Base-by-base conservation (phyloP, 92 coral and sea anemone genomes). In the Metridium senile region DNA sequence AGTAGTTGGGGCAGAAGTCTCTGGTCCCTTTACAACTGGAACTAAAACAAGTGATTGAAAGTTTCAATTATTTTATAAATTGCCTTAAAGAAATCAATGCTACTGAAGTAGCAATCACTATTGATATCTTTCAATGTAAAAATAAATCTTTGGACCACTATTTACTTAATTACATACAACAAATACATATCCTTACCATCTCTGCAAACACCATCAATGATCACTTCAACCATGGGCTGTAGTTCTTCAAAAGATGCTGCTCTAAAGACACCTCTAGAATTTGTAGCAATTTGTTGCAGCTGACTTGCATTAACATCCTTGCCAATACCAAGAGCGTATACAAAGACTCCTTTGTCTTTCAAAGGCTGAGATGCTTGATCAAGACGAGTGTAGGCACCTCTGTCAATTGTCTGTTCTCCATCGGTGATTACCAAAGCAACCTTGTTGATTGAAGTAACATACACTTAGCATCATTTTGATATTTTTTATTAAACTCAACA, bases 321-420 rank as follows among this genome's bases (percentile, higher is more conserved):
- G 13, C 87, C 88, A 31, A 87, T 81, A 13, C 91, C 91, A 56
- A 87, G 74, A 7, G 87, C 21, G 27, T 62, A 87, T 1, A 87
- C 84, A 19, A 52, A 10, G 21, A 87, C 91, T 2, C 85, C 85
- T 68, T 77, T 82, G 19, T 72, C 26, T 56, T 87, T 87, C 33
- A 87, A 54, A 3, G 56, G 58, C 1, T 80, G 77, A 2, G 91
- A 71, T 57, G 91, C 87, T n/a, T 0, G 33, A 16, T 26, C 25
- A 26, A 87, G 84, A 1, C 33, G 39, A 33, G 84, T 71, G 31
- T 35, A 86, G 0, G 53, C 6, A 1, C 81, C 90, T 51, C 46
- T 33, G 49, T 86, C 87, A n/a, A n/a, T 74, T 11, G 82, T 87
- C 33, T 87, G 88, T 34, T 45, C 56, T 45, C 92, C 92, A 43